phyloP scores from a whole-genome alignment of 2,888 invertebrate genomes.

The Ectemnius continuus region DNA sequence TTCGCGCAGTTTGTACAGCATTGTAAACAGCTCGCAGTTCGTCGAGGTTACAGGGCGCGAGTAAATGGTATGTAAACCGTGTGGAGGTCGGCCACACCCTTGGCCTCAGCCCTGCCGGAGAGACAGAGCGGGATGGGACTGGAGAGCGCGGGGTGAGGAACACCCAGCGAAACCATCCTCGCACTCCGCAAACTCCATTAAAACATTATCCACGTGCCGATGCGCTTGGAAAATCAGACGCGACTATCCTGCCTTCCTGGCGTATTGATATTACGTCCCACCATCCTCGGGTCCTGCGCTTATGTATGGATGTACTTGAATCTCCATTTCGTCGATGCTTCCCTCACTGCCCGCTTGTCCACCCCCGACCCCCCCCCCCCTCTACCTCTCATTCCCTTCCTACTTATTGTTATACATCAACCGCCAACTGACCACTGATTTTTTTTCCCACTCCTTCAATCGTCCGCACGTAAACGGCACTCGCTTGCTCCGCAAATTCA shows the following conservation, averaged over 20 bases:
- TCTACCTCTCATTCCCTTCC: background rate
- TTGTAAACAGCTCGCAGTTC: slow-evolving; percentile 71
- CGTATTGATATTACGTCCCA: slow-evolving; percentile 66
- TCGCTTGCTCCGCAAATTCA: background rate
- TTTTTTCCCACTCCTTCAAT: slow-evolving; percentile 3
- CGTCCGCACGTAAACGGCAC: background rate
- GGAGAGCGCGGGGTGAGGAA: too few species aligned
- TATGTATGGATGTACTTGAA: slow-evolving; percentile 49
- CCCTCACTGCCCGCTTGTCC: background rate
- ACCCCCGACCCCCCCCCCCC: too few species aligned
- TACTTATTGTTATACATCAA: slow-evolving; percentile 49
- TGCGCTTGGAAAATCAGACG: slow-evolving; percentile 78
- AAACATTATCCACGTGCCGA: slow-evolving; percentile 78
- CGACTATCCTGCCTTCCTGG: slow-evolving; percentile 65
- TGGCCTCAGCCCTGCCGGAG: slow-evolving; percentile 60
- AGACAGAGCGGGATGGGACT: background rate
- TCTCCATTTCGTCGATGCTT: slow-evolving; percentile 56
- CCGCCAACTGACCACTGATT: slow-evolving; percentile 22
- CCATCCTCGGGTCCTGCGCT: slow-evolving; percentile 41
- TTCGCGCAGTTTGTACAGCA: slow-evolving; percentile 74
- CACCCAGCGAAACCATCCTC: slow-evolving; percentile 43
- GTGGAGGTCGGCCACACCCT: slow-evolving; percentile 70
- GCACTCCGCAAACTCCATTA: slow-evolving; percentile 77
- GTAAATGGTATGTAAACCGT: slow-evolving; percentile 78
- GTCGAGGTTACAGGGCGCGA: slow-evolving; percentile 72